A percentile compares a stretch with the other conserved stretches of the same genome.
phyloP scores from a whole-genome alignment of 2,113 vertebrate species.

The Halcyon malimbica region DNA sequence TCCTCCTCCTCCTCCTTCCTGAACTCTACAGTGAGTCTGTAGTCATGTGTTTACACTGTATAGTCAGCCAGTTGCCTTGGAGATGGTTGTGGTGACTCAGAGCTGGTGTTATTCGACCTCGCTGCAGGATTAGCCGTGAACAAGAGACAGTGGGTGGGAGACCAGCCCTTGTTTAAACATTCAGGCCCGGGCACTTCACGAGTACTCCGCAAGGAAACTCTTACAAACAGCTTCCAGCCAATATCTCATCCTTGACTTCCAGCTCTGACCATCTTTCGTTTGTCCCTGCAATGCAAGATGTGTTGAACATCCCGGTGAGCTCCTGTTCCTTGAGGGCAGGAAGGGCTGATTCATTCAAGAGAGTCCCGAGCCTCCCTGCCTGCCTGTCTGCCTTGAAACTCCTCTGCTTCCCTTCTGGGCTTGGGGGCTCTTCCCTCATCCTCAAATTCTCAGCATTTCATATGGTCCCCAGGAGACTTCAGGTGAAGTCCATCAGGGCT shows the following conservation, averaged over 20 bases:
- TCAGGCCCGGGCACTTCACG: neutral
- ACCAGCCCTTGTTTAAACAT: conserved; percentile 14
- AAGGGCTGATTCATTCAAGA: neutral
- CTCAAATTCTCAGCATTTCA: neutral
- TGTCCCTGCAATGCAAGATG: neutral
- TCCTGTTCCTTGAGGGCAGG: rapidly evolving
- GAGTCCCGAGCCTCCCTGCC: neutral
- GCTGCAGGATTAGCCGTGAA: conserved; percentile 23
- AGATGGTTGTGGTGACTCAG: conserved; percentile 46
- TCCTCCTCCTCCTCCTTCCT: conserved; percentile 25
- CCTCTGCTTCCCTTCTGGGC: neutral
- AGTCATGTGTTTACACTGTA: conserved; percentile 47
- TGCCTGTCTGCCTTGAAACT: neutral
- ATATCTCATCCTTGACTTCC: neutral
- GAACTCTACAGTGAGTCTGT: neutral
- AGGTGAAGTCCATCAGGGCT: neutral
- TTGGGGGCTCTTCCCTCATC: neutral
- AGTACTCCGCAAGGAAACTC: neutral
- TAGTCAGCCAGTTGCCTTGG: conserved; percentile 36
- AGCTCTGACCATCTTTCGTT: neutral
- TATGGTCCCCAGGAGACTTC: neutral
- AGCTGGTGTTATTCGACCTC: conserved; percentile 27
- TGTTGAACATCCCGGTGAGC: neutral
- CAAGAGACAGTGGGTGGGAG: conserved; percentile 8
- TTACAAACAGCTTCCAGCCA: neutral